Base-by-base conservation (phyloP, 2,888 invertebrate species). In the Oxystoma pomonae region DNA sequence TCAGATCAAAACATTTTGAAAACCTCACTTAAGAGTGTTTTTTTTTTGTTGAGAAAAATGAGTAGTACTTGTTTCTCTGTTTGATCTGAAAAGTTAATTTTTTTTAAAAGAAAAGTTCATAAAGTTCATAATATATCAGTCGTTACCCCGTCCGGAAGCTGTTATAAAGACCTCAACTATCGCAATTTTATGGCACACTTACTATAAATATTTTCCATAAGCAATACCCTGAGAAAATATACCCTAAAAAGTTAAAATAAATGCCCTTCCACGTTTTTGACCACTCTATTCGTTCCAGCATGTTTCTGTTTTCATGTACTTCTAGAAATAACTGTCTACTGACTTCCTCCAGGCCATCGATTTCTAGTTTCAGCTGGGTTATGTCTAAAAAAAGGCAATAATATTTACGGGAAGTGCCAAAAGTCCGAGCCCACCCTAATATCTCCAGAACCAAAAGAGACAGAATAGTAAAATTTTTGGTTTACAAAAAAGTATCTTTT, bases 171-270 rank as follows among this genome's bases (percentile, higher is more conserved):
- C 1, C 21, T 20, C 57, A 52, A 57, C 21, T 68, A 55, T 60
- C 62, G 60, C 58, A 19, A n/a, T 19, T 51, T 56, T n/a, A n/a
- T n/a, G n/a, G n/a, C 50, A 50, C 67, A 85, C 92, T 88, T 81
- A 97, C 96, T 80, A 99, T 98, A 79, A 98, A 94, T 78, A 99
- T 99, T 84, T 99, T 99, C 95, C 98, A 98, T 65, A 95, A 84
- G 79, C 99, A 99, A 76, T 99, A 99, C 0, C 96, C 82, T 1
- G 98, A 98, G 83, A 99, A 99, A 81, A 99, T 98, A 76, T 99
- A 96, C 0, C 99, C 99, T 1, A 99, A 83, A 70, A 95, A 92
- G 82, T 99, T 99, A 80, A 99, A 99, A 81, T 98, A 99, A 82
- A 91, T 94, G 71, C 99, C 99, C 79, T 96, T 94, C 84, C 96